Percentiles rank a stretch among this genome's conserved stretches.
phyloP scores from a whole-genome alignment of 2,888 invertebrate species.

The Heteromyza rotundicornis region DNA sequence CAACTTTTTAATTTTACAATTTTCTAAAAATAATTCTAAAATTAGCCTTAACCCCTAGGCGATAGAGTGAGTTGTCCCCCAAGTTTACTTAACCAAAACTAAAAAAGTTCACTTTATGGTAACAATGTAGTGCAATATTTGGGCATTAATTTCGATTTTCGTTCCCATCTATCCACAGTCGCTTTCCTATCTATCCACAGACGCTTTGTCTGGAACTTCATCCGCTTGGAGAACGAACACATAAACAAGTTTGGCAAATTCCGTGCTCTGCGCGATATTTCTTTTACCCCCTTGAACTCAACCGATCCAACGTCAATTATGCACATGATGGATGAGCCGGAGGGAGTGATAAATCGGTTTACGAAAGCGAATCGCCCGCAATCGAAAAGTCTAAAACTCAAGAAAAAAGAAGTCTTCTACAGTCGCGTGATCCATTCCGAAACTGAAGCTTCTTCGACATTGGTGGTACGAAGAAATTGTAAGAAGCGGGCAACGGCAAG shows the following conservation, averaged over 20 bases:
- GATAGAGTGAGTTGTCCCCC: not conserved
- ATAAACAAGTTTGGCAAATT: slow-evolving; percentile 99
- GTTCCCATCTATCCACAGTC: no score
- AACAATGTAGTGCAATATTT: no score
- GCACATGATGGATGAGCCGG: slow-evolving; percentile 94
- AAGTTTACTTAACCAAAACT: no score
- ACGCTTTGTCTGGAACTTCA: slow-evolving; percentile 99
- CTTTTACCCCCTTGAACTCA: slow-evolving; percentile 91
- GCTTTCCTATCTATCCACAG: no score
- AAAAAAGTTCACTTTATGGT: no score
- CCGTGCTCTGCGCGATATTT: slow-evolving; percentile 96
- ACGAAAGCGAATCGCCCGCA: slow-evolving; percentile 69
- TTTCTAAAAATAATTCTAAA: not conserved
- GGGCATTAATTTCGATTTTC: no score
- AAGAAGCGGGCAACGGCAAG: no score
- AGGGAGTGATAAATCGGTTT: slow-evolving; percentile 80
- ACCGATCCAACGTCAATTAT: slow-evolving; percentile 89
- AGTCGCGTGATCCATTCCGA: slow-evolving; percentile 58
- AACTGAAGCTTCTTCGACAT: slow-evolving; percentile 57
- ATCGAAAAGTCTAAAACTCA: slow-evolving; percentile 68
- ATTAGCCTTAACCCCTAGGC: not conserved
- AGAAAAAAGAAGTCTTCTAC: slow-evolving; percentile 67
- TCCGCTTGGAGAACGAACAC: slow-evolving; percentile 98
- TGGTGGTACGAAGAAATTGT: slow-evolving; percentile 57
- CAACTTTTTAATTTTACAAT: slow-evolving; percentile 7